Base-by-base conservation (phyloP, 2,797 vertebrate species). In the Lepidocolaptes lacrymiger region DNA sequence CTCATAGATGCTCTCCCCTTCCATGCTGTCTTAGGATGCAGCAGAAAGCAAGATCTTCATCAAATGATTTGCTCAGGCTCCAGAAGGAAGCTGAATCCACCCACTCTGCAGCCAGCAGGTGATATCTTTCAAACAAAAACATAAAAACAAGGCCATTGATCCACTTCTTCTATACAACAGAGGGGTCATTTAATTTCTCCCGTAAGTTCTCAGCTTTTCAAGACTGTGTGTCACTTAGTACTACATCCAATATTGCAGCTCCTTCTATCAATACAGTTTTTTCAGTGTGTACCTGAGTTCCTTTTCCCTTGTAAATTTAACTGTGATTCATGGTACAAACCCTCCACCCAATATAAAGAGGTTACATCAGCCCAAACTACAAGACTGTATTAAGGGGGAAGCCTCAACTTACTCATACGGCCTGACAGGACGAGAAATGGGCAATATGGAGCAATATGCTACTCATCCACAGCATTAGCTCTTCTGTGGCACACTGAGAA, bases 1-100 rank as follows among this genome's bases (percentile, higher is more conserved):
- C 72, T 96, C 96, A 85, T 74, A 96, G 93, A 97, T 91, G 93
- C 93, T 97, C 72, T 97, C 96, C 41, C 95, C 93, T 93, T 97
- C 95, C 95, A 96, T 97, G 71, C 9, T 78, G 43, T 49, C 83
- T 74, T 74, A 75, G 62, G 72, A 82, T 2, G 27, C 81, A 88
- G 89, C 32, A 78, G 77, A 93, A 86, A 67, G 59, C 44, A 90
- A 92, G 51, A 59, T 93, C 84, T 96, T 95, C 75, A 54, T 84
- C 24, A 3, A 76, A 43, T 72, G 64, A 93, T 51, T 91, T 88
- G 58, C 43, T 93, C 64, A 83, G 94, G 43, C 51, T 95, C 95
- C 96, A 86, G 89, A 80, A 93, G 64, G 37, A 95, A 94, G 89
- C 66, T 92, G 92, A 77, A 91, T 96, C 77, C 51, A 91, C 51